Evolutionary conservation across 2,888 invertebrate genomes (phyloP).

Genomic region (Desoria tigrina): DNA sequence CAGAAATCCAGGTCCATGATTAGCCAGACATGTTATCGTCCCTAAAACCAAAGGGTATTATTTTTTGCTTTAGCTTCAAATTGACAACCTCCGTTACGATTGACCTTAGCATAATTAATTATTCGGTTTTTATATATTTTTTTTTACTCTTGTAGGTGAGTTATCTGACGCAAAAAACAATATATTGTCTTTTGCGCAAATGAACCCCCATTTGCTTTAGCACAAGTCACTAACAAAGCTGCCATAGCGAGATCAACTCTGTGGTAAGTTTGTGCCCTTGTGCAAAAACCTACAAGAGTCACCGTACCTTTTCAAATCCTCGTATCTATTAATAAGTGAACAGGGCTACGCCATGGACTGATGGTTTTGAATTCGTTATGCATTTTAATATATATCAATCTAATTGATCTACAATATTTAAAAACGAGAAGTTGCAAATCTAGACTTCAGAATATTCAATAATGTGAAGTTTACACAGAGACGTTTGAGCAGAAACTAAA

Average conservation of each 20-base stretch:
- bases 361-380: too few relatives aligned
- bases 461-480: too few relatives aligned
- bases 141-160: slow-evolving; percentile 20
- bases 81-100: too few relatives aligned
- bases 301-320: slow-evolving; percentile 11
- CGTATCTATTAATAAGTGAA: too few relatives aligned
- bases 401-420: too few relatives aligned
- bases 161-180: slow-evolving; percentile 19
- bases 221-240: slow-evolving; percentile 27
- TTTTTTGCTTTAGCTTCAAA: not conserved
- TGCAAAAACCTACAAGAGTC: slow-evolving; percentile 1
- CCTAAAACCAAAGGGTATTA: slow-evolving; percentile 56
- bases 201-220: slow-evolving; percentile 25
- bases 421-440: too few relatives aligned
- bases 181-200: slow-evolving; percentile 9
- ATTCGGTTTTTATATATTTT: not conserved
- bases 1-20: slow-evolving; percentile 72
- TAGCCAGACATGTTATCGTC: slow-evolving; percentile 75
- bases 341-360: too few relatives aligned
- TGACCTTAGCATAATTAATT: too few relatives aligned
- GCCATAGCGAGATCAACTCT: slow-evolving; percentile 3
- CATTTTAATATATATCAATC: too few relatives aligned
- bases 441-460: too few relatives aligned
- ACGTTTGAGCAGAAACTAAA: too few relatives aligned
- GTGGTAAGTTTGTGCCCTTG: slow-evolving; percentile 27